Base-by-base conservation (phyloP, 2,888 invertebrate genomes). In the Eupelmus urozonus region DNA sequence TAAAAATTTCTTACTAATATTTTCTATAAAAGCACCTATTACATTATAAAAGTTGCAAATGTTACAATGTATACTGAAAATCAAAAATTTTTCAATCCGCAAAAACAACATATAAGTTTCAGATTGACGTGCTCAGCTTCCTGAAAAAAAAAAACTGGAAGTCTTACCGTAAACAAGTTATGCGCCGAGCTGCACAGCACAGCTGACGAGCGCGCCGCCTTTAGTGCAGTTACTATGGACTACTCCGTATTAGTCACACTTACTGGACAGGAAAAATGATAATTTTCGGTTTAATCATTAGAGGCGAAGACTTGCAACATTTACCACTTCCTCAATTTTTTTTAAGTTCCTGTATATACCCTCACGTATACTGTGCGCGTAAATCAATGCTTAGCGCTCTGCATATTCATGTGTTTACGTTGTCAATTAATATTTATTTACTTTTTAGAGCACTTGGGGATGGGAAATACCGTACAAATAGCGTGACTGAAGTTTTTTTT, bases 101-200 rank as follows among this genome's bases (percentile, higher is more conserved):
- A 34, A 34, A 34, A 34, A 34, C 3, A 34, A 5, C 9, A 34
- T 34, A 34, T 34, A 5, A 34, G 5, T 49, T 49, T 49, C 16
- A 49, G 11, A 49, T 49, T 49, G 49, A 13, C 16, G 49, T 49
- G 49, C n/a, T 9, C 13, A n/a, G 5, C 34, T 34, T 34, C 9
- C 9, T 3, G 5, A 34, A 34, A 34, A 34, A 34, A 34, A 34
- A 34, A 34, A 34, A 34, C 16, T 16, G 49, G 7, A 49, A 49
- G 49, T 49, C 3, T 49, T 49, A 49, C 49, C 11, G 49, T 49
- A 49, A 49, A 16, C 49, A 49, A 49, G 49, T 49, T 49, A 49
- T 49, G 49, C 34, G 9, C n/a, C n/a, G 34, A 5, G 34, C 34
- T 34, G 49, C 13, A n/a, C 49, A 49, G 49, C 13, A n/a, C 49